Base-by-base conservation (phyloP, 2,113 vertebrate species). In the Paradisaea rubra region DNA sequence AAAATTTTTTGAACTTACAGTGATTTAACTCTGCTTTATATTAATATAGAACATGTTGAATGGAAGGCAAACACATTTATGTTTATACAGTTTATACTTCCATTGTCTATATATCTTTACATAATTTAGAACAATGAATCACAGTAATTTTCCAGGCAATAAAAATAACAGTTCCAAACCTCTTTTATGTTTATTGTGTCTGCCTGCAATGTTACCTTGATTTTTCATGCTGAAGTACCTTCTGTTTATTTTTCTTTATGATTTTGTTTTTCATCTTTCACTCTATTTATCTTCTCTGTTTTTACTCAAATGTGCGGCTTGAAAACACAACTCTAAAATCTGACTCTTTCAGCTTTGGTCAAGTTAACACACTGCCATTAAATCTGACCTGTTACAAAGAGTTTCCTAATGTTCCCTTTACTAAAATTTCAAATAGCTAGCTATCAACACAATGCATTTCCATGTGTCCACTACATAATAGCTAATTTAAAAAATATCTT, bases 51-150 rank as follows among this genome's bases (percentile, higher is more conserved):
- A 80, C 85, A 96, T 42, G 50, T 86, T 93, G 52, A 96, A 95
- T 60, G 64, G 69, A 91, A 94, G 72, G 80, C 71, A 97, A 96
- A 96, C 94, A 92, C 84, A 84, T 91, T 96, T 93, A 69, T 95
- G 77, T 76, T 92, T 78, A 76, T 93, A 87, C 49, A 96, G 95
- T 96, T 96, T 82, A 87, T 86, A 76, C 93, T 97, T 95, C 86
- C 94, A 97, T 94, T 97, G 96, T 77, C 92, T 94, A 91, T 95
- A 96, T 57, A 97, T 97, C 92, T 92, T 94, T 92, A 81, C 92
- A 94, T 96, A 97, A 97, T 97, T 97, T 96, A 97, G 78, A 94
- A 81, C 85, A 94, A 95, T 95, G 92, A 96, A 97, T 96, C 69
- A 95, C 80, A 80, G 81, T 81, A 89, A 95, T 96, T 97, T 98